Percentiles rank a stretch among this genome's conserved stretches.
These are phyloP conservation scores for Ooceraea biroi DNA, from an alignment of 1,140 invertebrate genomes.

Conservation along the genomic window DNA sequence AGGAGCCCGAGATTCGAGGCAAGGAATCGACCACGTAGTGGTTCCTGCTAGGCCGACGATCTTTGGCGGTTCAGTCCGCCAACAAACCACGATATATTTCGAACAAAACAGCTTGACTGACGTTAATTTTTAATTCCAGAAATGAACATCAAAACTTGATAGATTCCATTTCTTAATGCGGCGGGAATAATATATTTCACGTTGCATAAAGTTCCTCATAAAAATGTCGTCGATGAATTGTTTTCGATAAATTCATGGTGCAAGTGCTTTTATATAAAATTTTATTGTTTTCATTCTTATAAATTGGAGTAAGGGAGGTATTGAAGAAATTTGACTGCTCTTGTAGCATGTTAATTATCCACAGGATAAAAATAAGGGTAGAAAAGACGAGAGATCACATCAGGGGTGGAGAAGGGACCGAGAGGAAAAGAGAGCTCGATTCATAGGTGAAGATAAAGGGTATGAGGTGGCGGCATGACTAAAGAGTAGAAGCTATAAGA, in stretches of 20 bases:
- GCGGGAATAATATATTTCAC: not conserved
- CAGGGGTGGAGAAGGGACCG: conserved; percentile 15
- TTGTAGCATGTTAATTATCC: conserved; percentile 20
- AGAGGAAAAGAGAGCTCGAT: conserved; percentile 68
- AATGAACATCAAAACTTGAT: conserved; percentile 20
- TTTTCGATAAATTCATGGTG: not conserved
- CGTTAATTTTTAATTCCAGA: not conserved
- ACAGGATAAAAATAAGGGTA: not conserved
- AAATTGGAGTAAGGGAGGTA: not conserved
- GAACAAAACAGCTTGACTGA: conserved; percentile 34
- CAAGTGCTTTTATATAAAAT: not conserved
- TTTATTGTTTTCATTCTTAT: not conserved
- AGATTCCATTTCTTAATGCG: conserved; percentile 3
- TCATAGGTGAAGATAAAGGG: conserved; percentile 79
- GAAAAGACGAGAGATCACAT: conserved; percentile 6
- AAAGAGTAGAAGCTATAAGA: conserved; percentile 79
- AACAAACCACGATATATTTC: conserved; percentile 23
- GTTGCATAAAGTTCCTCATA: not conserved
- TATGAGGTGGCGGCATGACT: conserved; percentile 77
- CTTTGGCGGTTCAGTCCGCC: conserved; percentile 40
- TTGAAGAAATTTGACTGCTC: conserved; percentile 10
- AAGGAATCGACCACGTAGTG: conserved; percentile 20
- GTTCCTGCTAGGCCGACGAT: conserved; percentile 46
- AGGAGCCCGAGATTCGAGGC: conserved; percentile 65
- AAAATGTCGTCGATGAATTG: not conserved